Evolutionary conservation across 2,113 vertebrate genomes (phyloP).

Genomic region (Tonatia bakeri): DNA sequence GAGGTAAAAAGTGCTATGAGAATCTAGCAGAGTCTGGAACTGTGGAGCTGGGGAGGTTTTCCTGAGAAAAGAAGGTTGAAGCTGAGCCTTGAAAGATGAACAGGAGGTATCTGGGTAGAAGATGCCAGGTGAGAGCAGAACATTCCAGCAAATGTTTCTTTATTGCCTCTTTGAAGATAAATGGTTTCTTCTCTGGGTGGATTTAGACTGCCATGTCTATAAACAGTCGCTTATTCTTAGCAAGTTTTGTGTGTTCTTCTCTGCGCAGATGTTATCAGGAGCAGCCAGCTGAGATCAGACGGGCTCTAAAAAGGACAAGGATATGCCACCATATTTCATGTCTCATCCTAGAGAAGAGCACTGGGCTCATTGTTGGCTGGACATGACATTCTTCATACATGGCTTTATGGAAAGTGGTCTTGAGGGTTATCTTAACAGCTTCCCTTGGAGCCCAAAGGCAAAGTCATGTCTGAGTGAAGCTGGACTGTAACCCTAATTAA

Average conservation of each 20-base stretch:
- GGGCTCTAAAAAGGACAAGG: neutral
- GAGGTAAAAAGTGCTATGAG: neutral
- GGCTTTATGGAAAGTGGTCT: neutral
- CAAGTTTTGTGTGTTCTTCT: neutral
- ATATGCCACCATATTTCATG: neutral
- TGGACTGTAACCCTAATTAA: neutral
- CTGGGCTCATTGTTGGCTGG: neutral
- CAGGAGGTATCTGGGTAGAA: fast-evolving
- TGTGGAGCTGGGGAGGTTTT: neutral
- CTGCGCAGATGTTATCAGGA: neutral
- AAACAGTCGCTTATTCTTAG: neutral
- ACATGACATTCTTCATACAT: neutral
- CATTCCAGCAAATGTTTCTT: neutral
- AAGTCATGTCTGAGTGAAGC: neutral
- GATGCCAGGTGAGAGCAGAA: neutral
- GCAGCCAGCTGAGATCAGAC: neutral
- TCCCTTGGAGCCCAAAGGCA: neutral
- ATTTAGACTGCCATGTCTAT: neutral
- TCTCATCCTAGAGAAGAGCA: neutral
- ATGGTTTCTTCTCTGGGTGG: neutral
- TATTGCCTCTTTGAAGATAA: neutral
- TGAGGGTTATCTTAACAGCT: neutral
- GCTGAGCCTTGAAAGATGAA: neutral
- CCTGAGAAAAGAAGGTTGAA: neutral
- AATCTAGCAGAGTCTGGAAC: neutral